Evolutionary conservation across 2,797 vertebrate genomes (phyloP).

Genomic region (Capromys pilorides): DNA sequence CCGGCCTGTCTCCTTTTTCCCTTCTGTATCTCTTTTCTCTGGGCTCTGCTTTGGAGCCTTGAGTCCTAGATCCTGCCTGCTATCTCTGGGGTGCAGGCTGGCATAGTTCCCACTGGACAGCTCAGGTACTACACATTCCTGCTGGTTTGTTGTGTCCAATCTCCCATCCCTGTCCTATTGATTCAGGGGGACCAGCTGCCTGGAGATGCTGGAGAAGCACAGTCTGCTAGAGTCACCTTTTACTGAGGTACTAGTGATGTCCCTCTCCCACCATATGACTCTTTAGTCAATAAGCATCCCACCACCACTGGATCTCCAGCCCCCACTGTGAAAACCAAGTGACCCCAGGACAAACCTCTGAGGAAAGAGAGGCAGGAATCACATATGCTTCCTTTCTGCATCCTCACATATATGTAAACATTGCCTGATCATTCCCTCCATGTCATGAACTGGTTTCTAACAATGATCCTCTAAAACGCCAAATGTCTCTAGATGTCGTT

Average conservation of each 20-base stretch:
- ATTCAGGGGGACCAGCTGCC: not conserved
- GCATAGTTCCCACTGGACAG: not conserved
- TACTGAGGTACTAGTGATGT: rapidly evolving
- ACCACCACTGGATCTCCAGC: rapidly evolving
- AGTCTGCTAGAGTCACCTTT: not conserved
- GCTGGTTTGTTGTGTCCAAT: not conserved
- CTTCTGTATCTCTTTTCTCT: not conserved
- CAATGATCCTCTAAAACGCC: not conserved
- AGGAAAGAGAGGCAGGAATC: not conserved
- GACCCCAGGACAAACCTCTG: not conserved
- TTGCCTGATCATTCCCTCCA: not conserved
- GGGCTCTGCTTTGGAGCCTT: rapidly evolving
- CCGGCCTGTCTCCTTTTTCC: rapidly evolving
- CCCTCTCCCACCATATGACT: not conserved
- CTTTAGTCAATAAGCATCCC: not conserved
- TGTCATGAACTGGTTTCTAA: not conserved
- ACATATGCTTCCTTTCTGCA: rapidly evolving
- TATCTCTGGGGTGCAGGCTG: not conserved
- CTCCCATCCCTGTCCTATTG: rapidly evolving
- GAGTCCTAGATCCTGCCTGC: not conserved
- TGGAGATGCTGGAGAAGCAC: not conserved
- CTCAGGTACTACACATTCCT: too few relatives aligned
- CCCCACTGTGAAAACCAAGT: rapidly evolving
- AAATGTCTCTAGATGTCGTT: not conserved
- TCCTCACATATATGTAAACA: not conserved